Conservation (phyloP, 2,113 vertebrate genomes). For the Phylloscopus trochilus region DNA sequence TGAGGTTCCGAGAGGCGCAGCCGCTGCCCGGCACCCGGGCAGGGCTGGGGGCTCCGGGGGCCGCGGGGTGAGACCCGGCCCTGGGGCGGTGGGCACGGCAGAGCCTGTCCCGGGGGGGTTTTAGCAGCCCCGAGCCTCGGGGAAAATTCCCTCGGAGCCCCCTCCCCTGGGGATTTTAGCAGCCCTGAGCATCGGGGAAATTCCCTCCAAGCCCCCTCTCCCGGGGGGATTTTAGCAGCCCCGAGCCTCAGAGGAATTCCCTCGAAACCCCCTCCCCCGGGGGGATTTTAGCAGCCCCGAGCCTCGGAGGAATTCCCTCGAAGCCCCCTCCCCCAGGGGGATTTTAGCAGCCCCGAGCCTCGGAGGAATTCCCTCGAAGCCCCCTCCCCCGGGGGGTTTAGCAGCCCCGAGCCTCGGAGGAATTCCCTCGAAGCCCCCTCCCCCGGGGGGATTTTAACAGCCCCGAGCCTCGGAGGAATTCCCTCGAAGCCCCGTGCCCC, state of each 20-base stretch:
- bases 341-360: background rate
- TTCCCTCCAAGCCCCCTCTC: background rate
- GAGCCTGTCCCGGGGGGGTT: accelerated
- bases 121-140: background rate
- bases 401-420: background rate
- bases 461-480: background rate
- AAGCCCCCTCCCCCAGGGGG: too few relatives aligned
- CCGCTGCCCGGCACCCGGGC: accelerated
- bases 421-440: too few relatives aligned
- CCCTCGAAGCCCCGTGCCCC: background rate
- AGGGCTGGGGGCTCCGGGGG: background rate
- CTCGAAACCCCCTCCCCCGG: background rate
- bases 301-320: too few relatives aligned
- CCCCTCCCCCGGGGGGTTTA: background rate
- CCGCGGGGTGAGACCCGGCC: background rate
- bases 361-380: too few relatives aligned
- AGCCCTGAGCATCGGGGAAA: background rate
- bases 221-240: too few relatives aligned
- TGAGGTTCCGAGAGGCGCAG: background rate
- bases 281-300: background rate
- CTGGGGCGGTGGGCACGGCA: accelerated
- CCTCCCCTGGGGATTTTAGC: too few relatives aligned
- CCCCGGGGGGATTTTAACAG: too few relatives aligned
- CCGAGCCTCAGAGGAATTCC: background rate
- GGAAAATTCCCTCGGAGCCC: background rate